Evolutionary conservation across 2,113 vertebrate genomes (phyloP), one percentile per base, ranked within the genome.

Genomic region (Sinocyclocheilus maitianheensis): DNA sequence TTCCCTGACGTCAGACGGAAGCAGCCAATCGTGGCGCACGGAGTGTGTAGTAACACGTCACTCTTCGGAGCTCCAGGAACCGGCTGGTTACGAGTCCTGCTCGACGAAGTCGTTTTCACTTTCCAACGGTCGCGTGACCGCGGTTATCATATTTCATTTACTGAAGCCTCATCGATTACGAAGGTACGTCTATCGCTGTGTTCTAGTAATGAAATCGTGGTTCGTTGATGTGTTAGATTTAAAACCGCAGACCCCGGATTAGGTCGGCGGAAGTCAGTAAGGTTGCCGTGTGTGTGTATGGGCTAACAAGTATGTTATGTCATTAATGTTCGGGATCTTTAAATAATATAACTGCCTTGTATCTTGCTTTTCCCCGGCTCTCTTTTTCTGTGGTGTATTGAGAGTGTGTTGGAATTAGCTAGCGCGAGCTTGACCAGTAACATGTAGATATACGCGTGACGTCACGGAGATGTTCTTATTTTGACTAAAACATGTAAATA

Each of bases 1-100:
- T 53, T 51, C 16, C 22, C 11, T 60, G 2, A 90, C 92, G 90
- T 92, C 0, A 1, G 8, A 53, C 1, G 1, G 16, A 12, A 0
- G 13, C 26, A 90, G 34, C 94, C 94, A 95, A 94, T 95, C 43
- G 90, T 34, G 86, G 8, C 37, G 20, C 72, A 9, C 55, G 14
- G 48, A 48, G 77, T 77, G 76, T 90, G n/a, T 92, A 93, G 91
- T 92, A 93, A 93, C 93, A 95, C 94, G 94, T 95, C 94, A 93
- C 80, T 91, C 84, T 91, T 89, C 75, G 26, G n/a, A 75, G 88
- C 90, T 74, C 74, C 76, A 87, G 89, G 85, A 91, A 90, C 93
- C 93, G 92, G 92, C 78, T 84, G 89, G 87, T 34, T 8, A 81
- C 24, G 83, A 86, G 22, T 74, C 40, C 63, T 78, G 37, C 51